Evolutionary conservation across 2,113 vertebrate species (phyloP).

Genomic region (Gallinago paraguaiae): DNA sequence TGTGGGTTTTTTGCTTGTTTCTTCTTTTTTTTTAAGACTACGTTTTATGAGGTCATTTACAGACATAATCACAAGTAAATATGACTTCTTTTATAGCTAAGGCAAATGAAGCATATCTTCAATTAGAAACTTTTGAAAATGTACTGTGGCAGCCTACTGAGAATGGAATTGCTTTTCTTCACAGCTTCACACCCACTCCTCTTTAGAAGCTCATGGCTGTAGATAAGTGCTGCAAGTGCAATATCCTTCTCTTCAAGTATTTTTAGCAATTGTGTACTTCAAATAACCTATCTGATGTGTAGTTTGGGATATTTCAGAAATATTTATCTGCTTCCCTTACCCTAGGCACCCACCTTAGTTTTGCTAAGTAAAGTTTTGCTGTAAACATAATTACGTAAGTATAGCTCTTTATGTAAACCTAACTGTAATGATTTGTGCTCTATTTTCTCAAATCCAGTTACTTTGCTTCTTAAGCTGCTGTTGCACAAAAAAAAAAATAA

Average conservation of each 20-base stretch:
- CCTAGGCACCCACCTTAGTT: not conserved
- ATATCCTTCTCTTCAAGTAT: constrained; percentile 63
- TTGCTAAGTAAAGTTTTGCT: not conserved
- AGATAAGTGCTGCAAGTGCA: constrained; percentile 65
- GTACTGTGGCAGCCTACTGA: constrained; percentile 79
- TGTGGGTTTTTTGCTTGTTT: not conserved
- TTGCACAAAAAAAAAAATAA: not conserved
- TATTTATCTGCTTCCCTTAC: not conserved
- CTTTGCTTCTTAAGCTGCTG: not conserved
- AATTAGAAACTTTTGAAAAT: constrained; percentile 84
- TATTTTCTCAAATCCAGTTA: not conserved
- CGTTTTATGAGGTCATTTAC: constrained; percentile 77
- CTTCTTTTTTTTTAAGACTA: not conserved
- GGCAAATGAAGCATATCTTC: constrained; percentile 83
- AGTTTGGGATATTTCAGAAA: constrained; percentile 18
- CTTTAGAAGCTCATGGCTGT: constrained; percentile 59
- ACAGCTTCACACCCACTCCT: constrained; percentile 70
- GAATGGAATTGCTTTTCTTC: constrained; percentile 82
- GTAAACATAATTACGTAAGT: not conserved
- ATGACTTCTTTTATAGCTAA: constrained; percentile 71
- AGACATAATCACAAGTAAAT: constrained; percentile 77
- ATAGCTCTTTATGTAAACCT: not conserved
- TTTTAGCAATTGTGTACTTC: constrained; percentile 59
- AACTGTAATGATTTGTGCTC: not conserved
- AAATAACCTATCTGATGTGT: constrained; percentile 35